Evolutionary conservation across 2,113 vertebrate species (phyloP).

Genomic region (Chionodraco myersi): DNA sequence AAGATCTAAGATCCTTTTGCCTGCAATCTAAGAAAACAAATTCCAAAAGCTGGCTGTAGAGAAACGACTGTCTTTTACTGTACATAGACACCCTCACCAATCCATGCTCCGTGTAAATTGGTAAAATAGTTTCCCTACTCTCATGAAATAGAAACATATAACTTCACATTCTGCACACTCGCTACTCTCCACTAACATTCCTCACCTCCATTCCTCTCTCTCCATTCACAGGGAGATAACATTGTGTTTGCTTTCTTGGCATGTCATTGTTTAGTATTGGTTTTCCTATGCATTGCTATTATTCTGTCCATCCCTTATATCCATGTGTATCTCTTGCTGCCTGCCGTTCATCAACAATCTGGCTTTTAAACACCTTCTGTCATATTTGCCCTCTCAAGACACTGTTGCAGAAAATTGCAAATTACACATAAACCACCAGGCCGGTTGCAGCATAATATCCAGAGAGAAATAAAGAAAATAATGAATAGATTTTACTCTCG

Average conservation of each 20-base stretch:
- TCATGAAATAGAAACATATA: neutral
- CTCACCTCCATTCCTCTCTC: neutral
- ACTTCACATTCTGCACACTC: neutral
- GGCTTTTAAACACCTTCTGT: constrained; percentile 21
- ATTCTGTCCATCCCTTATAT: neutral
- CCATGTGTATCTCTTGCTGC: constrained; percentile 13
- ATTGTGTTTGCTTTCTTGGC: constrained; percentile 5
- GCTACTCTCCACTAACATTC: neutral
- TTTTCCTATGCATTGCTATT: neutral
- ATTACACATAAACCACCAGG: constrained; percentile 30
- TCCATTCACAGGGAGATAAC: neutral
- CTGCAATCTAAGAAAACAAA: neutral
- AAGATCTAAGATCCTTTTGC: neutral
- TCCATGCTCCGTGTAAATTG: neutral
- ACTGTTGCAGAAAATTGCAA: constrained; percentile 53
- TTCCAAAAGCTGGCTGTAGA: neutral
- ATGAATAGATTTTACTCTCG: constrained; percentile 63
- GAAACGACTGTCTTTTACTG: neutral
- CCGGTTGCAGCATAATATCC: constrained; percentile 47
- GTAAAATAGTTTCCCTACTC: neutral
- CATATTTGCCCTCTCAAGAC: constrained; percentile 29
- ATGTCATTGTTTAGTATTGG: neutral
- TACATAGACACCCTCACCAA: neutral
- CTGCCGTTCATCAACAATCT: constrained; percentile 21
- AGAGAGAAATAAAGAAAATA: constrained; percentile 63